Base-by-base conservation (phyloP, 2,888 invertebrate species). In the Homarus gammarus region DNA sequence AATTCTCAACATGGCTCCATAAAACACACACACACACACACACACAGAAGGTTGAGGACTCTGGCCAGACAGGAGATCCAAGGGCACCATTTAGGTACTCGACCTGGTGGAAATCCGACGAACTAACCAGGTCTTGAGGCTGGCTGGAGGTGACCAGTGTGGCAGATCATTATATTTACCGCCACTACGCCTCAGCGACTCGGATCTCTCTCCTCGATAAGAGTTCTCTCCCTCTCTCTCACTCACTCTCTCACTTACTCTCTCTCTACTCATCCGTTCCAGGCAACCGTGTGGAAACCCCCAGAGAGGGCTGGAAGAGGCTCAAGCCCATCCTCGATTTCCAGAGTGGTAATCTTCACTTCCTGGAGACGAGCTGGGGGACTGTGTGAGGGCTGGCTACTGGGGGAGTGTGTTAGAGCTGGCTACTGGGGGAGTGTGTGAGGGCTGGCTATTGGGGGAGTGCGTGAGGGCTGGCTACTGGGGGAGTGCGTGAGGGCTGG, bases 301-400 rank as follows among this genome's bases (percentile, higher is more conserved):
- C n/a, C n/a, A 8, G 44, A 68, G 70, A 70, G 70, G 82, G 33
- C 68, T 31, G 31, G 44, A 82, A 27, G 82, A 61, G 68, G 82
- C 82, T 82, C 82, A 49, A 40, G 82, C 44, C 82, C 38, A 38
- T 82, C 82, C 82, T 82, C 33, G 70, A 44, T 68, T 40, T 81
- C 64, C 82, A 40, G 22, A 31, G 70, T 44, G 82, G 40, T 82
- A 82, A 82, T 82, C 82, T 44, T 64, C 36, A 22, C 61, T 79
- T 79, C 61, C 12, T 61, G 33, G 36, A 56, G 79, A 61, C 38
- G 79, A 61, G 31, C 51, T 79, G 70, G 27, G 44, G 38, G 31
- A 68, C 31, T 33, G 70, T 12, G 72, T 49, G 72, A 49, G 33
- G 72, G 56, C 5, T 40, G 33, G 33, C 22, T 15, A 1, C n/a